These are phyloP conservation scores for Tylochromis polylepis DNA, from an alignment of 2,113 vertebrate species.

Conservation along the genomic window DNA sequence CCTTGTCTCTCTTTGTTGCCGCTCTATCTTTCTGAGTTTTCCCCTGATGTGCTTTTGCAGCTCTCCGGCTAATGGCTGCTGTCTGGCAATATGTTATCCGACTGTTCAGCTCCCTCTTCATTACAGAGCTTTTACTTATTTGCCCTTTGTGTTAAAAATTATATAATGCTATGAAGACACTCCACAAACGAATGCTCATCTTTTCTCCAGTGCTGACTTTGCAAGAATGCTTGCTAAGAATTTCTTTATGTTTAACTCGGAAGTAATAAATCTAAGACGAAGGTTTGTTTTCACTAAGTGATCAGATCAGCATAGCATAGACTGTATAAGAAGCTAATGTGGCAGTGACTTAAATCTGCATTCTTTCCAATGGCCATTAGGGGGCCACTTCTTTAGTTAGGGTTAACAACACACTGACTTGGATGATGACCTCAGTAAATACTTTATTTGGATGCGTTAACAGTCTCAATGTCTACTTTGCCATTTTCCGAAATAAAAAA, in stretches of 20 bases:
- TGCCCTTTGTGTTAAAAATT: constrained; percentile 22
- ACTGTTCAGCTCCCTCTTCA: constrained; percentile 53
- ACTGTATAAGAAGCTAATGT: background rate
- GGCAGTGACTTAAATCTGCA: background rate
- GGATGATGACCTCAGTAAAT: background rate
- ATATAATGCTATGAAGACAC: constrained; percentile 14
- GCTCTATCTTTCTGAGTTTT: constrained; percentile 60
- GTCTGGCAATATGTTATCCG: constrained; percentile 60
- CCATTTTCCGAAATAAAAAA: background rate
- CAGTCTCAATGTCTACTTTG: background rate
- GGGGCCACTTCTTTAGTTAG: background rate
- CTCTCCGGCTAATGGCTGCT: constrained; percentile 58
- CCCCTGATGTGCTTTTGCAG: constrained; percentile 64
- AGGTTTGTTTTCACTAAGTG: background rate
- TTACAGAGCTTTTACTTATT: constrained; percentile 44
- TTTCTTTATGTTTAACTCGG: background rate
- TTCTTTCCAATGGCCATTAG: background rate
- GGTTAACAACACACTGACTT: background rate
- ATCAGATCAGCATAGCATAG: background rate
- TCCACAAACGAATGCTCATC: background rate
- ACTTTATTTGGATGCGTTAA: background rate
- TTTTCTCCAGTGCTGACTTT: background rate
- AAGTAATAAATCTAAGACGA: background rate
- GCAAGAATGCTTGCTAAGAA: background rate
- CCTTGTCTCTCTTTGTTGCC: constrained; percentile 49